These are phyloP conservation scores for Ochotona curzoniae DNA, from an alignment of 2,113 vertebrate genomes.

Conservation along the genomic window DNA sequence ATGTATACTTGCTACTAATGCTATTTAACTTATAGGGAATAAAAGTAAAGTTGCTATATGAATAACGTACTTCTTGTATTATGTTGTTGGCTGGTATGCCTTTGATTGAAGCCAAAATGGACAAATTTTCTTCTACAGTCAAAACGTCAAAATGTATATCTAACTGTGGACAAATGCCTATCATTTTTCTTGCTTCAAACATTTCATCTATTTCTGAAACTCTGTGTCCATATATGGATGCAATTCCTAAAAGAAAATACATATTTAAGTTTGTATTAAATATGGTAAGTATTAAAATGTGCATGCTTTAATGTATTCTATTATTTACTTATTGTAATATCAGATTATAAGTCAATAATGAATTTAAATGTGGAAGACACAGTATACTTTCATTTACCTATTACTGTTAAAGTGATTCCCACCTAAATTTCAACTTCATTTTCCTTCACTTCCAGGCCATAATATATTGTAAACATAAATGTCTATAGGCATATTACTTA, in stretches of 20 bases:
- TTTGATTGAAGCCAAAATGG: slow-evolving; percentile 96
- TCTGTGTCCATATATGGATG: slow-evolving; percentile 93
- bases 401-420: neutral
- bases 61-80: slow-evolving; percentile 90
- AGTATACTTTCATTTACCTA: neutral
- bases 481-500: neutral
- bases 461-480: neutral
- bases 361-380: neutral
- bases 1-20: neutral
- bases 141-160: slow-evolving; percentile 97
- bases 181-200: slow-evolving; percentile 93
- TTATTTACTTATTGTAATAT: neutral
- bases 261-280: slow-evolving; percentile 58
- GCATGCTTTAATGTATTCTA: neutral
- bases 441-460: neutral
- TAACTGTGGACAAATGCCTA: slow-evolving; percentile 96
- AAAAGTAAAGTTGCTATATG: neutral
- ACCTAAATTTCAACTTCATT: neutral
- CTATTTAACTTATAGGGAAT: slow-evolving; percentile 16
- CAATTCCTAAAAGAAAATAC: slow-evolving; percentile 86
- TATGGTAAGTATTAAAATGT: neutral
- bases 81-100: slow-evolving; percentile 91
- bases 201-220: slow-evolving; percentile 94
- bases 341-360: neutral
- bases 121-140: slow-evolving; percentile 97